Percentiles rank a stretch among this genome's conserved stretches.
phyloP scores from a whole-genome alignment of 2,797 vertebrate genomes.

The Melanitta fusca region DNA sequence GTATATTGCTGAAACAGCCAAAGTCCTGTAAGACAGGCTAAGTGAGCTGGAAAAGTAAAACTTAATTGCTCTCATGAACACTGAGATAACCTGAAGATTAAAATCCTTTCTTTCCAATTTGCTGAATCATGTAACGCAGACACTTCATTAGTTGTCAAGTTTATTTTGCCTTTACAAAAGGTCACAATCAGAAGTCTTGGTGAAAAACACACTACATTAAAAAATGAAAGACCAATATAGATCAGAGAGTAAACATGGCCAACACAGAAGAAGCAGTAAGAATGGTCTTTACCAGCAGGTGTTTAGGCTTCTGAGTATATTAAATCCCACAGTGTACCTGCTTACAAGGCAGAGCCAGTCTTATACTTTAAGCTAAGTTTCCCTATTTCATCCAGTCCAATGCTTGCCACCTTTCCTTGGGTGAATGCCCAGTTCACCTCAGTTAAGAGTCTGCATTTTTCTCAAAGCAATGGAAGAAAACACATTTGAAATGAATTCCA shows the following conservation, averaged over 20 bases:
- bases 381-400: neutral
- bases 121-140: neutral
- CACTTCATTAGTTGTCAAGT: neutral
- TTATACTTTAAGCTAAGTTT: neutral
- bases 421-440: neutral
- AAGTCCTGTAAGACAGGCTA: neutral
- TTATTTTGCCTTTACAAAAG: conserved; percentile 36
- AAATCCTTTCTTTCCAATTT: neutral
- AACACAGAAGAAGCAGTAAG: neutral
- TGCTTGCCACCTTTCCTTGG: neutral
- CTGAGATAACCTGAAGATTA: neutral
- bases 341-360: neutral
- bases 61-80: neutral
- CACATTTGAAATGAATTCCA: neutral
- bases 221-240: neutral
- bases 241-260: neutral
- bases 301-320: neutral
- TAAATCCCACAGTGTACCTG: neutral
- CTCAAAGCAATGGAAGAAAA: neutral
- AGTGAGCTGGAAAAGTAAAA: neutral
- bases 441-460: neutral
- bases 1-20: neutral
- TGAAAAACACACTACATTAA: neutral
- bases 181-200: neutral
- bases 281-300: neutral